Evolutionary conservation across 2,797 vertebrate species (phyloP).

Genomic region (Telmatherina bonti): DNA sequence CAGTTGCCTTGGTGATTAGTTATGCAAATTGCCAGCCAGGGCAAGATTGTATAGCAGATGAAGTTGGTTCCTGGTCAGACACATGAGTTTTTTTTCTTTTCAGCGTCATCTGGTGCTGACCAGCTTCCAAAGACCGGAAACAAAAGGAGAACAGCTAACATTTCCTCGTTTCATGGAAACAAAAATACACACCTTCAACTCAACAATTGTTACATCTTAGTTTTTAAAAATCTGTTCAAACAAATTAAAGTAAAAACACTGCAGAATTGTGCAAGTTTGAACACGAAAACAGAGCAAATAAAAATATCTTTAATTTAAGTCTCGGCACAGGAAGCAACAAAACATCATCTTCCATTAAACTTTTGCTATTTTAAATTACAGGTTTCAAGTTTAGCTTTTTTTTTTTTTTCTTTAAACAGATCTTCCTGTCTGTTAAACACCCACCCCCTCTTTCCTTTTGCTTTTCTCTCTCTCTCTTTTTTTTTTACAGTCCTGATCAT

Average conservation of each 20-base stretch:
- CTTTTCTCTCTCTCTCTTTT: background rate
- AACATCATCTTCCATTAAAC: too few species aligned
- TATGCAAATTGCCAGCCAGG: background rate
- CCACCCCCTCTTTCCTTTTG: background rate
- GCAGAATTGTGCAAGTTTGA: background rate
- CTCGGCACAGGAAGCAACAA: too few species aligned
- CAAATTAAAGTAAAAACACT: background rate
- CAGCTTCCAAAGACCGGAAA: background rate
- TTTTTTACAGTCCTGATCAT: slow-evolving; percentile 14
- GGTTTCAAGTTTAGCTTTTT: background rate
- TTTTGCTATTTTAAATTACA: background rate
- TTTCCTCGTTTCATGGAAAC: background rate
- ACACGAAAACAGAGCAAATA: too few species aligned
- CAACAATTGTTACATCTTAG: background rate
- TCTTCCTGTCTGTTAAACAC: slow-evolving; percentile 2
- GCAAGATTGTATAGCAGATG: background rate
- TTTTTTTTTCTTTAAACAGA: background rate
- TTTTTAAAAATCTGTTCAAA: background rate
- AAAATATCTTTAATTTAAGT: too few species aligned
- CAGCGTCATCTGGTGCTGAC: background rate
- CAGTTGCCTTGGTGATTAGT: too few species aligned
- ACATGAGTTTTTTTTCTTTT: background rate
- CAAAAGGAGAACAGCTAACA: background rate
- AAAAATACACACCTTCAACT: background rate
- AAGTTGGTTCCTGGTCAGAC: background rate